Evolutionary conservation across 2,888 invertebrate genomes (phyloP), one percentile per base, ranked within the genome.

Genomic region (Stenichneumon culpator): DNA sequence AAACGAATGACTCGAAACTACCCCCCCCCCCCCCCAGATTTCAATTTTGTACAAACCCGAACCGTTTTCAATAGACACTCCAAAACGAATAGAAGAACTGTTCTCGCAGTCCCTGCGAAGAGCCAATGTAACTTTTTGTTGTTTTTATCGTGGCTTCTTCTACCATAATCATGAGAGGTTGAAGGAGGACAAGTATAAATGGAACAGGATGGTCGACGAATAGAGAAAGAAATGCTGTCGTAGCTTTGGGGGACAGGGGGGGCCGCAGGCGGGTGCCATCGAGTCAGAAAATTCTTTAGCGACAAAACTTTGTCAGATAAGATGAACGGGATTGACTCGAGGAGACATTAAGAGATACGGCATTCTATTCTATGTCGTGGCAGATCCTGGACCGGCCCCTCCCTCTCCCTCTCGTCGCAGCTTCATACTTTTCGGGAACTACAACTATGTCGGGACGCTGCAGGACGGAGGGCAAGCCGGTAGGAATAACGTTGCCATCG

Each of bases 261-360:
- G 19, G 54, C 19, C 52, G 6, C 9, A 9, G 39, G 9, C 39
- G 44, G 5, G 4, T 3, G 3, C 16, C 65, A 63, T 68, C 57
- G 78, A 25, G 19, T 68, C 39, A n/a, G n/a, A 70, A 75, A 75
- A 78, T 74, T 78, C 74, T 68, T 32, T 22, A 32, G 70, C 67
- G 47, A 82, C 78, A 67, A 78, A 81, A 84, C 73, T 84, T 82
- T 75, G 11, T 67, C 16, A 60, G 78, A 82, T 74, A 82, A 82
- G 73, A 73, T 65, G 67, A 47, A 47, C 57, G 77, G 47, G 77
- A 50, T 50, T 60, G 72, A 84, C 77, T 78, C 47, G 50, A 47
- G 32, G 39, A 68, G 81, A 72, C 81, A 84, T 78, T 81, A 81
- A 72, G 67, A 77, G 57, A 57, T 14, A 47, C 16, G 44, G 5